Evolutionary conservation across 2,888 invertebrate species (phyloP).

Genomic region (Tethea ocularis): DNA sequence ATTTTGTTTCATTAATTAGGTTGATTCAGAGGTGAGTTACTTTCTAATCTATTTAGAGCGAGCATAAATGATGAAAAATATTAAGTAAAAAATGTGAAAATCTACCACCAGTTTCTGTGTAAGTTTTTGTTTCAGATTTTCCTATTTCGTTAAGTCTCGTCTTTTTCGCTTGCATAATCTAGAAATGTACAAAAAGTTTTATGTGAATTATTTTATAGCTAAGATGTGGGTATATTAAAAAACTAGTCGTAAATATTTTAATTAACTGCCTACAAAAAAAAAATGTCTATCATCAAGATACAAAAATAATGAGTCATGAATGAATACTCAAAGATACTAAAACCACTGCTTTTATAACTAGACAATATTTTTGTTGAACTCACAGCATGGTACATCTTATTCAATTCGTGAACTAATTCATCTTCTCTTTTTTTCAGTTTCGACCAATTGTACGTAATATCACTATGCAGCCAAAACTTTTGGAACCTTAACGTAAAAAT

Average conservation of each 20-base stretch:
- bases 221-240: too few relatives aligned
- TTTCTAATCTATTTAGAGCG: too few relatives aligned
- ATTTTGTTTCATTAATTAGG: too few relatives aligned
- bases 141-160: not conserved
- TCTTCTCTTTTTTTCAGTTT: constrained; percentile 38
- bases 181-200: not conserved
- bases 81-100: too few relatives aligned
- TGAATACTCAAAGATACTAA: too few relatives aligned
- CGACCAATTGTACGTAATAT: constrained; percentile 32
- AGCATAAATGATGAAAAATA: too few relatives aligned
- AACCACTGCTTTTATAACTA: too few relatives aligned
- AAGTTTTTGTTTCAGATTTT: not conserved
- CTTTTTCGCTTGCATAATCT: constrained; percentile 1
- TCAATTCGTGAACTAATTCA: constrained; percentile 31
- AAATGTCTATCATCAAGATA: too few relatives aligned
- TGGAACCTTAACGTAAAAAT: constrained; percentile 35
- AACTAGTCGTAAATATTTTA: too few relatives aligned
- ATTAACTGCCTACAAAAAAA: too few relatives aligned
- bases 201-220: not conserved
- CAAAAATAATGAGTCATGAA: too few relatives aligned
- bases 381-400: constrained; percentile 39
- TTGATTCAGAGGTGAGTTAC: too few relatives aligned
- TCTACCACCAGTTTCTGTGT: not conserved
- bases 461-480: constrained; percentile 37
- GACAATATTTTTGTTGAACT: constrained; percentile 6